These are phyloP conservation scores for Silvanus unidentatus DNA, from an alignment of 2,888 invertebrate genomes.

Conservation along the genomic window DNA sequence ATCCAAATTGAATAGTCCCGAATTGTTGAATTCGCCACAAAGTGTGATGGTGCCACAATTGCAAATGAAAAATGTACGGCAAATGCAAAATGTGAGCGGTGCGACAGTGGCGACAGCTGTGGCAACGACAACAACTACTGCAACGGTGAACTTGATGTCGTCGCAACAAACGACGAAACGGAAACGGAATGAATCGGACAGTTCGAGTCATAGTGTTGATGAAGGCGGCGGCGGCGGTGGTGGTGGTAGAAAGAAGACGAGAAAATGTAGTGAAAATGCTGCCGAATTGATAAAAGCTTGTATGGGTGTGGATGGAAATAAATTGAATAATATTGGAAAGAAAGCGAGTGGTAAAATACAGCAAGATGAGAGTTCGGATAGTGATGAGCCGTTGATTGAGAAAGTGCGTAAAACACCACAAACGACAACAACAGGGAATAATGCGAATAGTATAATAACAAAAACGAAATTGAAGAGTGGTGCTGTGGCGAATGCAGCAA, in stretches of 20 bases:
- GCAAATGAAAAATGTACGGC: constrained; percentile 20
- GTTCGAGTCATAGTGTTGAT: constrained; percentile 57
- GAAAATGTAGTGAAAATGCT: constrained; percentile 2
- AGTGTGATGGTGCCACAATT: too few species aligned
- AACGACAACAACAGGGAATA: constrained; percentile 9
- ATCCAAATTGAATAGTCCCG: constrained; percentile 63
- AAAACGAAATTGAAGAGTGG: constrained; percentile 20
- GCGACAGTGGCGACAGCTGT: constrained; percentile 6
- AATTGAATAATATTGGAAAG: constrained; percentile 43
- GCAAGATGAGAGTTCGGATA: constrained; percentile 66
- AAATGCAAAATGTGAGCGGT: too few species aligned
- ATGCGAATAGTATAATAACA: constrained; percentile 19
- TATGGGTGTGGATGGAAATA: constrained; percentile 9
- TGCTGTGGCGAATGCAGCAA: constrained; percentile 18
- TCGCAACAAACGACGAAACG: constrained; percentile 53
- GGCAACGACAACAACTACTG: constrained; percentile 17
- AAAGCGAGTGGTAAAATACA: constrained; percentile 21
- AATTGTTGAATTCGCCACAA: constrained; percentile 43
- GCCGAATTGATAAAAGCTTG: not conserved
- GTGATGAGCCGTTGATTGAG: constrained; percentile 74
- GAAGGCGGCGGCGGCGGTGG: constrained; percentile 46
- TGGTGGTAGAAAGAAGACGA: constrained; percentile 35
- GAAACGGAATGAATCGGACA: constrained; percentile 74
- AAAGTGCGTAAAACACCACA: constrained; percentile 53
- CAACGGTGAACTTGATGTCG: not conserved